Conservation (phyloP, 2,888 invertebrate genomes). For the Aporophyla nigra region DNA sequence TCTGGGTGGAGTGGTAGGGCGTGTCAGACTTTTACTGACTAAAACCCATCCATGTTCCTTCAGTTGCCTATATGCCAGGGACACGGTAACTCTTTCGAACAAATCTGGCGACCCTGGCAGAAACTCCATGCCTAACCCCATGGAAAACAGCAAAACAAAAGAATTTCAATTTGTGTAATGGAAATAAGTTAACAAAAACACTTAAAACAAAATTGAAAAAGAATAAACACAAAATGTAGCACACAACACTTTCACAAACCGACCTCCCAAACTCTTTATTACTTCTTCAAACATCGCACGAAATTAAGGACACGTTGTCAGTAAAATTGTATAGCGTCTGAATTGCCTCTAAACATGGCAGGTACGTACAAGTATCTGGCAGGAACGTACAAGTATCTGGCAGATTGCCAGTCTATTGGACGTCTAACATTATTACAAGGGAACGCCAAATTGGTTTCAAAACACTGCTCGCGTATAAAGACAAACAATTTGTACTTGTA, state of each 20-base stretch:
- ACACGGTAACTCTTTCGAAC: no score
- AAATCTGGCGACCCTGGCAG: no score
- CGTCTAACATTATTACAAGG: conserved; percentile 56
- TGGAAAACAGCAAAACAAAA: neutral
- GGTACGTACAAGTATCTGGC: conserved; percentile 66
- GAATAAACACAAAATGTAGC: neutral
- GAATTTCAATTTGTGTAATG: neutral
- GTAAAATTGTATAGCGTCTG: conserved; percentile 52
- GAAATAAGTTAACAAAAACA: neutral
- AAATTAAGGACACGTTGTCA: conserved; percentile 44
- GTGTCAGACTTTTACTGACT: no score
- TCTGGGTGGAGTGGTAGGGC: no score
- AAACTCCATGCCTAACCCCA: neutral
- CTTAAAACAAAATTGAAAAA: neutral
- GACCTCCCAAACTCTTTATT: conserved; percentile 14
- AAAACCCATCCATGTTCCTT: no score
- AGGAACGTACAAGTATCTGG: conserved; percentile 66
- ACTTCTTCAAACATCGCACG: conserved; percentile 33
- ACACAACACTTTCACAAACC: conserved; percentile 17
- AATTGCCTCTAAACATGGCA: conserved; percentile 64
- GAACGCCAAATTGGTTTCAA: conserved; percentile 61
- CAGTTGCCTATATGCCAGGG: no score
- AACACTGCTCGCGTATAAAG: conserved; percentile 48
- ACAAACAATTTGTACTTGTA: conserved; percentile 46
- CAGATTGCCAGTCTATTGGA: conserved; percentile 58